Evolutionary conservation across 2,888 invertebrate species (phyloP), one percentile per base, ranked within the genome.

Genomic region (Linyphia triangularis): DNA sequence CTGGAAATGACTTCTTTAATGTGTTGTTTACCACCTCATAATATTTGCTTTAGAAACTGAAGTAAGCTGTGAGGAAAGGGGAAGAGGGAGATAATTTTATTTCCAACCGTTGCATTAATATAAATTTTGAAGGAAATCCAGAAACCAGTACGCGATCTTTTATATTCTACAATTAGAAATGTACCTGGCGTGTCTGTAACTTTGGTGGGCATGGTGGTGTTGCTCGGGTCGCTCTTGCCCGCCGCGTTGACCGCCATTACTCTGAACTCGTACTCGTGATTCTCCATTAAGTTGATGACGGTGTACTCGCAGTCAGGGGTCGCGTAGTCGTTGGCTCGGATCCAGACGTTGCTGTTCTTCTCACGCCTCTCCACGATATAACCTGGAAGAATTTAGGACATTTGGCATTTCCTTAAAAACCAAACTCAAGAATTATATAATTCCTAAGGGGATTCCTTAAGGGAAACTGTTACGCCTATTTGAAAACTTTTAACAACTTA

Each of bases 201-300:
- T 95, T 92, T 99, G 96, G 91, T 96, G 0, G 99, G 98, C 61
- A 96, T 96, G 0, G 98, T 98, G 93, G 98, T 97, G 9, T 96
- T 94, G 91, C 98, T 98, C 0, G 98, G 94, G 69, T 94, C 94
- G 95, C 97, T 96, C 91, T 94, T 93, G 92, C 98, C 99, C 4
- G 98, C 98, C 37, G 97, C 95, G 92, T 99, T 99, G 22, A 98
- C 95, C 16, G 99, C 99, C 91, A 96, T 96, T 86, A 99, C 96
- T 90, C 99, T 95, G 95, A 99, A 99, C 93, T 99, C 99, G 92
- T 98, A 98, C 92, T 98, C 98, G 0, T 96, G 95, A 92, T 96
- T 96, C 93, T 99, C 98, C 85, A 96, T 96, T 33, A 99, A 94
- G 92, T 97, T 97, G 90, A 97, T 94, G 0, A 96, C 96, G 0